Conservation (phyloP, 2,113 vertebrate genomes). For the Alaudala cheleensis region DNA sequence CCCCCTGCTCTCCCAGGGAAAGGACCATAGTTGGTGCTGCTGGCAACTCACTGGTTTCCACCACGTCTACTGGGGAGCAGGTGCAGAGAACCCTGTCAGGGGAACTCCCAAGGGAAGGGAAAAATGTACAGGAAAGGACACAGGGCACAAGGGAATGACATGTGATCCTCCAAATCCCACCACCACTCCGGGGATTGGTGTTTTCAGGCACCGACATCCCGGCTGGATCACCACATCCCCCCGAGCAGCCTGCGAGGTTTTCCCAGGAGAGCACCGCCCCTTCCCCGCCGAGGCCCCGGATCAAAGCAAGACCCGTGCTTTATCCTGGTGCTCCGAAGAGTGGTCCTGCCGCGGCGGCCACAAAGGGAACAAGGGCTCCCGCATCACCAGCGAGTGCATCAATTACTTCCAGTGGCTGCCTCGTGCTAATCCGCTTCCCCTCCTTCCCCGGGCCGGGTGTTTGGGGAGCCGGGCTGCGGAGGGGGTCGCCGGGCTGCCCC, state of each 20-base stretch:
- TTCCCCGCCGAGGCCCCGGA: background rate
- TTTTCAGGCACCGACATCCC: background rate
- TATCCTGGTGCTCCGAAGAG: conserved; percentile 2
- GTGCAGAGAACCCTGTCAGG: background rate
- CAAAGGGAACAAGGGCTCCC: conserved; percentile 63
- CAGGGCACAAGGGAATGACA: background rate
- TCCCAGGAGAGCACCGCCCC: background rate
- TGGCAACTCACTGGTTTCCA: background rate
- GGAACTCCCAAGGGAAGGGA: background rate
- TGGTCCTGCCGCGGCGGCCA: background rate
- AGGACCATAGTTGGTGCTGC: rapidly evolving
- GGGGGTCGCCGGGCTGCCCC: background rate
- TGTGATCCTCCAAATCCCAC: background rate
- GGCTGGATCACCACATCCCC: rapidly evolving
- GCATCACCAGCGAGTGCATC: conserved; percentile 42
- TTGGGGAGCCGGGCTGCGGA: background rate
- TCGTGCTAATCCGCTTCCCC: conserved; percentile 39
- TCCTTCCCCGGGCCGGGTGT: background rate
- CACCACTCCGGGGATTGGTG: rapidly evolving
- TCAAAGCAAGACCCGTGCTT: background rate
- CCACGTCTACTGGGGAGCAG: background rate
- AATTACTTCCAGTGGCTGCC: conserved; percentile 68
- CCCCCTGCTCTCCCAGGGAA: background rate
- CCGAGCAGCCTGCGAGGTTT: background rate
- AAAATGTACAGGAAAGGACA: background rate